Evolutionary conservation across 2,113 vertebrate genomes (phyloP).

Genomic region (Nothocercus nigrocapillus): DNA sequence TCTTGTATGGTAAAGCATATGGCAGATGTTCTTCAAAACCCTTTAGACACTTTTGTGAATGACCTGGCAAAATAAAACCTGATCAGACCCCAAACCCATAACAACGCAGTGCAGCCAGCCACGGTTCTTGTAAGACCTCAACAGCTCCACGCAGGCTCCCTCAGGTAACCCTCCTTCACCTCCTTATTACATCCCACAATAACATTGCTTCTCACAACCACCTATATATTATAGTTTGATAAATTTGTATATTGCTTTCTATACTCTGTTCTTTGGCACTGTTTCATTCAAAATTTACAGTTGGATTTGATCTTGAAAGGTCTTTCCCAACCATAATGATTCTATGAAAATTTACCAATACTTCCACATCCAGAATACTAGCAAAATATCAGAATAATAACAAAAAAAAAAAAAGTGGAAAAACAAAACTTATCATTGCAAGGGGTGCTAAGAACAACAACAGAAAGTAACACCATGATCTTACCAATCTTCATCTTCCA

Average conservation of each 20-base stretch:
- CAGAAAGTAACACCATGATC: not conserved
- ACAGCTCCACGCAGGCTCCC: not conserved
- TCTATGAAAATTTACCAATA: too few relatives aligned
- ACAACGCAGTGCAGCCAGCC: not conserved
- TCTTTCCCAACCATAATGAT: too few relatives aligned
- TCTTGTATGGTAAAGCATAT: not conserved
- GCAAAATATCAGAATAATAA: not conserved
- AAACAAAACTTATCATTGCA: not conserved
- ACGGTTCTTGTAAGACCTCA: not conserved
- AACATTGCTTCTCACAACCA: not conserved
- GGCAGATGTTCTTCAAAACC: not conserved
- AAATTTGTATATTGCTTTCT: not conserved
- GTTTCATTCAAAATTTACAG: too few relatives aligned
- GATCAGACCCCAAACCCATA: fast-evolving
- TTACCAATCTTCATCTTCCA: not conserved
- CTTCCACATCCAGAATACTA: not conserved
- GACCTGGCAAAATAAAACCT: fast-evolving
- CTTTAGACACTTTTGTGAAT: not conserved
- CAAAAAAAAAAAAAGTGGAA: not conserved
- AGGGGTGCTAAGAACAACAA: not conserved
- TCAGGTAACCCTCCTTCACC: too few relatives aligned
- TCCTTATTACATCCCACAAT: not conserved
- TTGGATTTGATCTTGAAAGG: too few relatives aligned
- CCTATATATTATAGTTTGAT: too few relatives aligned
- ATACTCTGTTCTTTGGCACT: too few relatives aligned